Conservation (phyloP, 2,797 vertebrate species). For the Odontamblyopus rebecca region DNA sequence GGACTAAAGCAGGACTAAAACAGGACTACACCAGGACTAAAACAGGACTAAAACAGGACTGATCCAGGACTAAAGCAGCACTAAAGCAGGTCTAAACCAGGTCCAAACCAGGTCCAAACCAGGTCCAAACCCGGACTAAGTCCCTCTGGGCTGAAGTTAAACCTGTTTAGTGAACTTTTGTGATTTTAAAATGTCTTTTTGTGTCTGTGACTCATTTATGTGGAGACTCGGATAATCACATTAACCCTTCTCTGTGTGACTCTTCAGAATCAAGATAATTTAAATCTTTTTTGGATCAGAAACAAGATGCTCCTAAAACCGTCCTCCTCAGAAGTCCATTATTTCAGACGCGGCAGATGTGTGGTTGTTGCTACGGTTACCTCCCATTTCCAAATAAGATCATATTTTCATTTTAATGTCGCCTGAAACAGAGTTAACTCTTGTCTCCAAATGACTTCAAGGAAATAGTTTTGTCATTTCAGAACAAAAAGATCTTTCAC, state of each 20-base stretch:
- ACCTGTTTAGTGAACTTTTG: background rate
- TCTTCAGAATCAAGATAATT: background rate
- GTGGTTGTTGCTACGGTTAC: background rate
- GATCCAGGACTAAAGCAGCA: background rate
- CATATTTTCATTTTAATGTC: conserved; percentile 1
- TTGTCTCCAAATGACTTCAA: conserved; percentile 1
- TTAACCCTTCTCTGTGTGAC: background rate
- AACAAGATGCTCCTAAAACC: too few species aligned
- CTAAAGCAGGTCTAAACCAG: background rate
- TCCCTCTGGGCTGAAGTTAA: background rate
- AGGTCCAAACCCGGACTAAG: background rate
- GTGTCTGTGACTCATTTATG: too few species aligned
- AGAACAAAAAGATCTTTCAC: background rate
- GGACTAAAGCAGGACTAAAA: background rate
- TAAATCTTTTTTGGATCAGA: background rate
- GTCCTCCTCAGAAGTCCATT: background rate
- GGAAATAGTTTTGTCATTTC: background rate
- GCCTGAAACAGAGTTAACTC: background rate
- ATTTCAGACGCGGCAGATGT: background rate
- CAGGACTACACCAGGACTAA: background rate
- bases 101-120: background rate
- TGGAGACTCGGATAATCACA: too few species aligned
- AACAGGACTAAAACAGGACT: background rate
- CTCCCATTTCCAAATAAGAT: background rate
- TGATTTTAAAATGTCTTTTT: background rate